These are phyloP conservation scores for Melolontha melolontha DNA, from an alignment of 2,888 invertebrate species.

Conservation along the genomic window DNA sequence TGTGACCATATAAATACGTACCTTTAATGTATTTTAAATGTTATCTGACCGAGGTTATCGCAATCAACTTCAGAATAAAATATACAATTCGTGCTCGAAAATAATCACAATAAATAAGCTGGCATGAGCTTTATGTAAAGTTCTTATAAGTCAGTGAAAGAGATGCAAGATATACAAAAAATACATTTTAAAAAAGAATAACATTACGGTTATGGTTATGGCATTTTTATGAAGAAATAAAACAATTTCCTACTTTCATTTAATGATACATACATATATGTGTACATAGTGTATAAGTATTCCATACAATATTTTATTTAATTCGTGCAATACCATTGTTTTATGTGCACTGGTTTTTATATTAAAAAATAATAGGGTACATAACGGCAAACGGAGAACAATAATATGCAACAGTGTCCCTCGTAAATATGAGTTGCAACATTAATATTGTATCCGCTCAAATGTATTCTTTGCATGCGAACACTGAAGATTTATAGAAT, in stretches of 20 bases:
- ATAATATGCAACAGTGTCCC: conserved; percentile 42
- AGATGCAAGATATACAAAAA: conserved; percentile 10
- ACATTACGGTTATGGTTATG: conserved; percentile 19
- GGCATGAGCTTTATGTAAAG: too few species aligned
- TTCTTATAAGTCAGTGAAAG: neutral
- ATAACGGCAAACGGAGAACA: conserved; percentile 38
- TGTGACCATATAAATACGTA: too few species aligned
- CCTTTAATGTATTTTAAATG: too few species aligned
- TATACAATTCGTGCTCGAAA: too few species aligned
- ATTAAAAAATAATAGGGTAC: conserved; percentile 37
- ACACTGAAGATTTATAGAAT: conserved; percentile 41
- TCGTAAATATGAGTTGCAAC: conserved; percentile 44
- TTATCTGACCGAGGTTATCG: too few species aligned
- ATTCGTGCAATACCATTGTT: conserved; percentile 34
- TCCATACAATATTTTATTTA: conserved; percentile 30
- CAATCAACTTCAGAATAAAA: too few species aligned
- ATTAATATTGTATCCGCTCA: conserved; percentile 43
- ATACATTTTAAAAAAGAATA: conserved; percentile 3
- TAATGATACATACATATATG: conserved; percentile 3
- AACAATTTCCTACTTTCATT: conserved; percentile 27
- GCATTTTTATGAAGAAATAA: conserved; percentile 28
- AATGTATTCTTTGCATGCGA: conserved; percentile 43
- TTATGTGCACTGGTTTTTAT: conserved; percentile 36
- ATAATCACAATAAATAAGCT: neutral
- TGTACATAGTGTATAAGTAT: conserved; percentile 1